phyloP scores from a whole-genome alignment of 2,797 vertebrate genomes.

The Vipera ursinii region DNA sequence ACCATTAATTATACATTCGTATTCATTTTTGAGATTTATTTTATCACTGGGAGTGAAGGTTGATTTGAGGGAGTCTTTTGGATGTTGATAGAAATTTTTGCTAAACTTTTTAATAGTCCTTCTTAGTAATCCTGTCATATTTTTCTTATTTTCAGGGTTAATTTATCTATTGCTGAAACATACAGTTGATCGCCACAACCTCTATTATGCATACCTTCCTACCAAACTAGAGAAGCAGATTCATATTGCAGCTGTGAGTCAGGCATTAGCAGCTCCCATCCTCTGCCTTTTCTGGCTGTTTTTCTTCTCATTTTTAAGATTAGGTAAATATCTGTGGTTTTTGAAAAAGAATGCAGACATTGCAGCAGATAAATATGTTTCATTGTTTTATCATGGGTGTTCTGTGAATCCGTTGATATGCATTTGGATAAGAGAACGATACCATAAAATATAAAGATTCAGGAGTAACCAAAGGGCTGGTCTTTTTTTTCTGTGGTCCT shows the following conservation, averaged over 20 bases:
- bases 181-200: conserved; percentile 93
- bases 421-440: not conserved
- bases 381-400: not conserved
- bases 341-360: not conserved
- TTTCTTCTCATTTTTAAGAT: conserved; percentile 89
- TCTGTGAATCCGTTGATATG: not conserved
- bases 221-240: conserved; percentile 85
- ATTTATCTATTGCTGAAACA: conserved; percentile 92
- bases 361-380: not conserved
- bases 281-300: conserved; percentile 95
- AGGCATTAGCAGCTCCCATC: conserved; percentile 91
- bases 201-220: conserved; percentile 90
- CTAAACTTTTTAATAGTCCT: not conserved
- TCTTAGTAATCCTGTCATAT: not conserved
- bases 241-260: conserved; percentile 89
- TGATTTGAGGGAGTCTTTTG: not conserved
- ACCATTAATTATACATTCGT: not conserved
- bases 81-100: conserved; percentile 7
- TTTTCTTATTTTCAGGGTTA: conserved; percentile 75
- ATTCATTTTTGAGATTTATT: not conserved
- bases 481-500: not conserved
- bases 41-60: not conserved
- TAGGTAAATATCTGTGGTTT: conserved; percentile 72
- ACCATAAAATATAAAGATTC: not conserved
- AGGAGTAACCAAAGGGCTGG: not conserved